phyloP scores from a whole-genome alignment of 2,797 vertebrate genomes.

The Acropternis orthonyx region DNA sequence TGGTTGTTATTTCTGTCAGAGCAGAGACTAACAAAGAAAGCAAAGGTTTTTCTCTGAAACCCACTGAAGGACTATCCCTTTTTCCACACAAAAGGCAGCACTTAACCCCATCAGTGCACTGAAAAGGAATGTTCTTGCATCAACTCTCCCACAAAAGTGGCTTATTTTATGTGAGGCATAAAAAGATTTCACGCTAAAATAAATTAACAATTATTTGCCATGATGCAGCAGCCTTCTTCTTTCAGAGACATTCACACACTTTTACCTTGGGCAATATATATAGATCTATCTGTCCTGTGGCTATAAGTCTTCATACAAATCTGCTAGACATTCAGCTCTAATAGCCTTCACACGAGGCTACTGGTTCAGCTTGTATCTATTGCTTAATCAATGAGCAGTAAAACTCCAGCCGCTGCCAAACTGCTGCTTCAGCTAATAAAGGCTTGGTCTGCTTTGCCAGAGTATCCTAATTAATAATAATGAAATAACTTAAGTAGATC shows the following conservation, averaged over 20 bases:
- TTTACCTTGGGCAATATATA: background rate
- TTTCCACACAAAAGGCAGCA: background rate
- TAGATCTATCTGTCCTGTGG: background rate
- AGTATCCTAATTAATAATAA: slow-evolving; percentile 58
- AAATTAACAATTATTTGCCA: slow-evolving; percentile 12
- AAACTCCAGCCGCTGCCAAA: slow-evolving; percentile 30
- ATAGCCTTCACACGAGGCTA: slow-evolving; percentile 40
- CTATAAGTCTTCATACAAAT: slow-evolving; percentile 43
- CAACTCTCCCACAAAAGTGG: background rate
- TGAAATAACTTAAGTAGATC: slow-evolving; percentile 51
- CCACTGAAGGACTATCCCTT: background rate
- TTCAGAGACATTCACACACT: slow-evolving; percentile 1
- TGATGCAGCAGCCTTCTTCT: slow-evolving; percentile 6
- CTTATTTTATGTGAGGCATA: background rate
- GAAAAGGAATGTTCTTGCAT: background rate
- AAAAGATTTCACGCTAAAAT: background rate
- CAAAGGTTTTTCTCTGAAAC: background rate
- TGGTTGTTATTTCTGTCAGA: background rate
- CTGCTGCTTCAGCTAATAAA: slow-evolving; percentile 67
- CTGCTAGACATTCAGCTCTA: background rate
- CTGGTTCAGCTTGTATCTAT: slow-evolving; percentile 59
- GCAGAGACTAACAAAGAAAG: background rate
- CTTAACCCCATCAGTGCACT: background rate
- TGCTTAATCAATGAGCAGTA: slow-evolving; percentile 73
- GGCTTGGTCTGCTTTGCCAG: slow-evolving; percentile 47